phyloP scores from a whole-genome alignment of 2,888 invertebrate species.

The Eupithecia vulgata region DNA sequence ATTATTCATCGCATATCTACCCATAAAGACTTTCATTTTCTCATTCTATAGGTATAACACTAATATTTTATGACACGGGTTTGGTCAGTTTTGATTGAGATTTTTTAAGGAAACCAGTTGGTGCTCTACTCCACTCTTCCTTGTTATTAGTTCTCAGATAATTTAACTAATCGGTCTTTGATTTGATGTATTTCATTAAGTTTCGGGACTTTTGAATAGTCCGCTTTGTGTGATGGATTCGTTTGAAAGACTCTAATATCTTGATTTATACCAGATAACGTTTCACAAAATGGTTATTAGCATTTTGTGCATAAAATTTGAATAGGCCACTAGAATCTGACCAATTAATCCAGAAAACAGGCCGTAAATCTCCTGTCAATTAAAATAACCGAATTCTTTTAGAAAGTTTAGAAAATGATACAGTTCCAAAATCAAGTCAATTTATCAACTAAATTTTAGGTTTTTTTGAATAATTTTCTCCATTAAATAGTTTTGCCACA shows the following conservation, averaged over 20 bases:
- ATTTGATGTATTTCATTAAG: conserved; percentile 1
- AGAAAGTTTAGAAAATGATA: conserved; percentile 35
- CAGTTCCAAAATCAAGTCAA: conserved; percentile 34
- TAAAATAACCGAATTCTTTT: conserved; percentile 34
- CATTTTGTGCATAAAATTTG: conserved; percentile 27
- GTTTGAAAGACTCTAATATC: conserved; percentile 12
- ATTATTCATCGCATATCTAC: conserved; percentile 59
- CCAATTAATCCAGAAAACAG: conserved; percentile 32
- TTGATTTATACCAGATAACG: conserved; percentile 25
- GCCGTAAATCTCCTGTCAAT: conserved; percentile 36
- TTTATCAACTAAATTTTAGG: conserved; percentile 24
- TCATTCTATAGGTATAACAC: conserved; percentile 40
- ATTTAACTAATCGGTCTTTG: not conserved
- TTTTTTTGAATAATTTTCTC: conserved; percentile 16
- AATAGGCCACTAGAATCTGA: conserved; percentile 23
- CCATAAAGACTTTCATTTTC: conserved; percentile 49
- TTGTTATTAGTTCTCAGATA: conserved; percentile 2
- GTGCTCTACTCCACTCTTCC: conserved; percentile 18
- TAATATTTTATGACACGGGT: conserved; percentile 38
- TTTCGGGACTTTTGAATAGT: conserved; percentile 21
- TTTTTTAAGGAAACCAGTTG: conserved; percentile 21
- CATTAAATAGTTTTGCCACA: conserved; percentile 13
- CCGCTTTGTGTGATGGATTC: conserved; percentile 5
- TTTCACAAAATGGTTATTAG: conserved; percentile 22
- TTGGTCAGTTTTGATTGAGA: conserved; percentile 38